Percentiles rank a stretch among this genome's conserved stretches.
These are phyloP conservation scores for Leptopilina myrica DNA, from an alignment of 2,888 invertebrate genomes.

Conservation along the genomic window DNA sequence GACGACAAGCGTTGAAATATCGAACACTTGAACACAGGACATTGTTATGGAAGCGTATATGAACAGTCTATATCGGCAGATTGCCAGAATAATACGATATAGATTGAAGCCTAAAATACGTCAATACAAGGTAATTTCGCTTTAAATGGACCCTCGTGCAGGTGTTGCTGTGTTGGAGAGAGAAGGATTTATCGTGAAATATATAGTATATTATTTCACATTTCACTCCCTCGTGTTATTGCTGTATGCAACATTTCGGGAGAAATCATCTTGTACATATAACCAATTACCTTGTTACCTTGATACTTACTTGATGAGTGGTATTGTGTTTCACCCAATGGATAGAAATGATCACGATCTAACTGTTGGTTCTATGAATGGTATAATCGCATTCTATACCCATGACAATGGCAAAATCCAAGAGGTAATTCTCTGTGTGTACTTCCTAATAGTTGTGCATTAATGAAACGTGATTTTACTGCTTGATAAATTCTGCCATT, in stretches of 20 bases:
- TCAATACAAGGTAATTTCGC: conserved; percentile 27
- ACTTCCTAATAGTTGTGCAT: conserved; percentile 1
- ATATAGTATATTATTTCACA: conserved; percentile 6
- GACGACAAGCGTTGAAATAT: conserved; percentile 18
- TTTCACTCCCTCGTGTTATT: background rate
- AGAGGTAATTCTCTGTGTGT: conserved; percentile 16
- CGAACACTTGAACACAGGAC: conserved; percentile 4
- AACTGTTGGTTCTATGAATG: conserved; percentile 31
- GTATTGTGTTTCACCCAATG: conserved; percentile 28
- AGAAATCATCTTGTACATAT: conserved; percentile 27
- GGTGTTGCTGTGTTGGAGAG: background rate
- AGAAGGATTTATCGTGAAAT: conserved; percentile 21
- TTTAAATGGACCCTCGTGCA: conserved; percentile 18
- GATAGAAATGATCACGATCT: conserved; percentile 30
- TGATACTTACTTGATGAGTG: conserved; percentile 37
- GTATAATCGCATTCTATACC: conserved; percentile 12
- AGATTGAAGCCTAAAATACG: conserved; percentile 29
- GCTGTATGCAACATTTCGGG: conserved; percentile 15
- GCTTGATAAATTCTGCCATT: background rate
- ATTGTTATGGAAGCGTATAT: background rate
- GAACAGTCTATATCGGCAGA: conserved; percentile 13
- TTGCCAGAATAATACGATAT: conserved; percentile 36
- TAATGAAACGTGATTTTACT: background rate
- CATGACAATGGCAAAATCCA: background rate
- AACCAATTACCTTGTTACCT: conserved; percentile 36